Evolutionary conservation across 2,113 vertebrate species (phyloP), one percentile per base, ranked within the genome.

Genomic region (Clarias gariepinus): DNA sequence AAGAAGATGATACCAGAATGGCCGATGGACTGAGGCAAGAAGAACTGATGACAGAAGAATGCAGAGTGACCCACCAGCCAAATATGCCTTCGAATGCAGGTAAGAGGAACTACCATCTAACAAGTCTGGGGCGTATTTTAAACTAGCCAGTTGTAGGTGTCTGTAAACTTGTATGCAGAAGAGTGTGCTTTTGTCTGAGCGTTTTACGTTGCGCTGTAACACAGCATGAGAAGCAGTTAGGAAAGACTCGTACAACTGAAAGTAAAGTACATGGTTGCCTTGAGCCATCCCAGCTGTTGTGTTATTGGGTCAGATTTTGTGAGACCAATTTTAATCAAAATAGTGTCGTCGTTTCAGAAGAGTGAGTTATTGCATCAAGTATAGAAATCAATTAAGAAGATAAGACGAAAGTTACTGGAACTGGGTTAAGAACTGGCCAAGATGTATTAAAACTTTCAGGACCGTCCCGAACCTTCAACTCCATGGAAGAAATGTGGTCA

Each of bases 41-140:
- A 9, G 64, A 81, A 33, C 15, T 9, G 58, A 28, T 4, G 30
- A 60, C 21, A 15, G 47, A 60, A 58, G 23, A 28, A 60, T 18
- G 4, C 53, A 71, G 10, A 2, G 28, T 2, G 16, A 10, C 23
- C 33, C 47, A 52, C 19, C 78, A 36, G 18, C 21, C 25, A 28
- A 25, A 63, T 41, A 73, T 63, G 64, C 36, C 64, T 16, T 52
- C n/a, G 61, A 30, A 41, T 83, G 5, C 74, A 79, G 81, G 87
- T 88, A 55, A 41, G 36, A 41, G 33, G 15, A n/a, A 55, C 10
- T 63, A 57, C 61, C 3, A 12, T 58, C n/a, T 25, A 25, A 52
- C n/a, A 60, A 52, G 7, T 53, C 11, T 16, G 28, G 16, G n/a
- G n/a, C 33, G 53, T 64, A 16, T 81, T 64, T 18, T 60, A 19